These are phyloP conservation scores for Cynaeus angustus DNA, from an alignment of 2,888 invertebrate species.

Conservation along the genomic window DNA sequence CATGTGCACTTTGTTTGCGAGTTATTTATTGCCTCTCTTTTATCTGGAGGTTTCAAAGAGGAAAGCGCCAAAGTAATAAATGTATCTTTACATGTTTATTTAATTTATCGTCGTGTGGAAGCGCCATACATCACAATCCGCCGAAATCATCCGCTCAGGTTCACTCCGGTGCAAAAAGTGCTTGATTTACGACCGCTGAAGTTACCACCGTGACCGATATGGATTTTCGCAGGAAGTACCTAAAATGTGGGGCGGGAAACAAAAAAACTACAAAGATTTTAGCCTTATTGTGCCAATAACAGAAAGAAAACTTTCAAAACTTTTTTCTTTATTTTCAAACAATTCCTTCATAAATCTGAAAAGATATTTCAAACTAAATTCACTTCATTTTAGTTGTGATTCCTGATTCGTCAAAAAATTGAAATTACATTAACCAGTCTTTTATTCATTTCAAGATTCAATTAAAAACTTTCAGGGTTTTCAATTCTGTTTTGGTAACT, in stretches of 20 bases:
- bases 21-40: constrained; percentile 55
- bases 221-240: constrained; percentile 20
- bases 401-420: no score
- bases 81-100: constrained; percentile 50
- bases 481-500: no score
- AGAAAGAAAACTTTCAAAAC: no score
- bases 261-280: no score
- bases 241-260: background rate
- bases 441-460: no score
- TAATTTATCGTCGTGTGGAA: constrained; percentile 44
- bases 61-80: constrained; percentile 51
- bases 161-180: constrained; percentile 25
- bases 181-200: constrained; percentile 28
- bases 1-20: constrained; percentile 54
- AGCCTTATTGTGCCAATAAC: no score
- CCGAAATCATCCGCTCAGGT: constrained; percentile 40
- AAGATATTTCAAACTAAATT: no score
- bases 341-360: no score
- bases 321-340: no score
- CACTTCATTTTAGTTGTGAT: no score
- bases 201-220: constrained; percentile 30
- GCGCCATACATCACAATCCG: constrained; percentile 30
- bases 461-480: no score
- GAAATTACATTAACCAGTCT: no score
- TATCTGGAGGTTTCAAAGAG: constrained; percentile 43